These are phyloP conservation scores for Lasioglossum oenotherae DNA, from an alignment of 2,888 invertebrate genomes.

Conservation along the genomic window DNA sequence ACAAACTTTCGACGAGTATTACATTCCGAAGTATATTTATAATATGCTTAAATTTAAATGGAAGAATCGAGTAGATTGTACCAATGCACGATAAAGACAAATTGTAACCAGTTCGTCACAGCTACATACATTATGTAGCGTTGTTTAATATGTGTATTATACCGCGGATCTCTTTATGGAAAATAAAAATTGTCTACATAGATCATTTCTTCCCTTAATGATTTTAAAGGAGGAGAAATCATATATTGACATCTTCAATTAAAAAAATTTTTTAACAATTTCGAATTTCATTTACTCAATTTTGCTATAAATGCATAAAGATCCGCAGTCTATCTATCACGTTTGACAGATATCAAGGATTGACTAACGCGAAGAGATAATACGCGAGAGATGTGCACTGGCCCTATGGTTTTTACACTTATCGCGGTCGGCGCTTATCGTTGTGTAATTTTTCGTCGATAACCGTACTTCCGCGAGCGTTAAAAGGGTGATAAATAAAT, in stretches of 20 bases:
- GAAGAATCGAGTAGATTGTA: background rate
- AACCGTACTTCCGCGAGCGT: slow-evolving; percentile 29
- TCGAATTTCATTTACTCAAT: no score
- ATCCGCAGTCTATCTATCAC: background rate
- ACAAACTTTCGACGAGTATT: background rate
- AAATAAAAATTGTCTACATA: no score
- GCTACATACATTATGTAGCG: no score
- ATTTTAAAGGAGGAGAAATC: no score
- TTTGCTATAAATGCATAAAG: no score
- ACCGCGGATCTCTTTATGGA: no score
- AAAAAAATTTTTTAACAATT: no score
- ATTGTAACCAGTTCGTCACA: background rate
- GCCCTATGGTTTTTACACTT: slow-evolving; percentile 18
- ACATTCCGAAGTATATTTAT: no score
- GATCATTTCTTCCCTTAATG: no score
- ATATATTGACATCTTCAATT: no score
- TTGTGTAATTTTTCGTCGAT: slow-evolving; percentile 38
- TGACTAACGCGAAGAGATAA: slow-evolving; percentile 15
- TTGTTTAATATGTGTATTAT: background rate
- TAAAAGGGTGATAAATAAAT: slow-evolving; percentile 7
- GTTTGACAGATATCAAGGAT: background rate
- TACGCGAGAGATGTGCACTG: background rate
- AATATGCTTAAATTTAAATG: background rate
- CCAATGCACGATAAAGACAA: slow-evolving; percentile 34
- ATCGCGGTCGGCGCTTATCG: slow-evolving; percentile 54